Evolutionary conservation across 2,888 invertebrate genomes (phyloP).

Genomic region (Dinocampus coccinellae): DNA sequence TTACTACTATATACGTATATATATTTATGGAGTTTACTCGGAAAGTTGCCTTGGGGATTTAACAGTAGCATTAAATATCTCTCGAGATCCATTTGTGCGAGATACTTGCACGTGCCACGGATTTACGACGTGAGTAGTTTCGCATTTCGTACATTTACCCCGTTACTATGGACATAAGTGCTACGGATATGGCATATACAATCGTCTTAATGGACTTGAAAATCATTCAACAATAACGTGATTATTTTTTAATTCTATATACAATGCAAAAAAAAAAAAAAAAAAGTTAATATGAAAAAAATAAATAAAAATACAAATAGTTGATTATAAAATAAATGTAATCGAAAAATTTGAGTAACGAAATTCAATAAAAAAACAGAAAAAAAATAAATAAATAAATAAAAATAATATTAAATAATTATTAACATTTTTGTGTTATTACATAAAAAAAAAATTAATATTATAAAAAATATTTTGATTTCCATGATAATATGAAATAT

Average conservation of each 20-base stretch:
- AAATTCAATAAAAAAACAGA: no score
- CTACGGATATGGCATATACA: slow-evolving; percentile 33
- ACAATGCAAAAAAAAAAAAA: no score
- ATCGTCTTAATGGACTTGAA: slow-evolving; percentile 57
- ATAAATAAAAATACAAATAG: not conserved
- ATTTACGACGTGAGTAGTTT: slow-evolving; percentile 27
- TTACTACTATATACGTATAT: not conserved
- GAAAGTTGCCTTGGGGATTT: slow-evolving; percentile 2
- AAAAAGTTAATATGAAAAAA: no score
- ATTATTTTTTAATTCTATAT: no score
- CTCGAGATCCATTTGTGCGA: slow-evolving; percentile 24
- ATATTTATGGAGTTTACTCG: not conserved
- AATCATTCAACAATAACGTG: slow-evolving; percentile 41
- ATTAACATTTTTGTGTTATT: no score
- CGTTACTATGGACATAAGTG: slow-evolving; percentile 59
- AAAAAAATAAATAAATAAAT: no score
- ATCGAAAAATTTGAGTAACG: no score
- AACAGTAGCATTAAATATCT: slow-evolving; percentile 27
- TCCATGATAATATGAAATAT: no score
- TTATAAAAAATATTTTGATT: no score
- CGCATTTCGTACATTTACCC: slow-evolving; percentile 32
- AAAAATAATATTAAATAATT: no score
- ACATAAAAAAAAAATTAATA: no score
- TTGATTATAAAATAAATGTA: not conserved
- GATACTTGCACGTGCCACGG: slow-evolving; percentile 33